Conservation (phyloP, 2,888 invertebrate species). For the Aspidiotus destructor region DNA sequence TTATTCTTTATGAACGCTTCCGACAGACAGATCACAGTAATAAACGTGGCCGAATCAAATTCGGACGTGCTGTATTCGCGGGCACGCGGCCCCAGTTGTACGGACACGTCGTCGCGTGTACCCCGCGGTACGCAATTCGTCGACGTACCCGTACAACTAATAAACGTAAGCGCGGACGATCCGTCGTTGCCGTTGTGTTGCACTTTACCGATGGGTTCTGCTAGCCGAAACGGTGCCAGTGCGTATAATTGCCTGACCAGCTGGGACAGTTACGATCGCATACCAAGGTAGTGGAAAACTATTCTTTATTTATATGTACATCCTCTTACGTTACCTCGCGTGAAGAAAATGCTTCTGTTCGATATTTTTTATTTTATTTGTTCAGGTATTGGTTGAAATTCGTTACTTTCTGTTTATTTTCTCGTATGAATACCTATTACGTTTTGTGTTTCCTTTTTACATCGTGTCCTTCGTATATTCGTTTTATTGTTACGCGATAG, state of each 20-base stretch:
- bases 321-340: too few relatives aligned
- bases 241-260: conserved; percentile 81
- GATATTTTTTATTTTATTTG: conserved; percentile 8
- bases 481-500: too few relatives aligned
- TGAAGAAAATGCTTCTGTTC: neutral
- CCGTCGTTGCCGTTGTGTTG: conserved; percentile 20
- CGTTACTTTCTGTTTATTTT: neutral
- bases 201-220: conserved; percentile 40
- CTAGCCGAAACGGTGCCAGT: conserved; percentile 77
- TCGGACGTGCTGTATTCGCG: conserved; percentile 32
- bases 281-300: conserved; percentile 60
- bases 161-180: conserved; percentile 1
- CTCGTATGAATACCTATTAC: too few relatives aligned
- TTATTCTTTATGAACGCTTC: conserved; percentile 5
- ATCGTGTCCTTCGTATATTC: too few relatives aligned
- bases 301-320: neutral
- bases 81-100: conserved; percentile 25
- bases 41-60: conserved; percentile 24
- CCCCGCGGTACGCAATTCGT: conserved; percentile 4
- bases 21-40: conserved; percentile 16
- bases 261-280: conserved; percentile 84
- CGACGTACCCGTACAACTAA: conserved; percentile 2
- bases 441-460: too few relatives aligned
- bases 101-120: conserved; percentile 28
- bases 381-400: neutral